These are phyloP conservation scores for Luscinia luscinia DNA, from an alignment of 2,797 vertebrate species.

Conservation along the genomic window DNA sequence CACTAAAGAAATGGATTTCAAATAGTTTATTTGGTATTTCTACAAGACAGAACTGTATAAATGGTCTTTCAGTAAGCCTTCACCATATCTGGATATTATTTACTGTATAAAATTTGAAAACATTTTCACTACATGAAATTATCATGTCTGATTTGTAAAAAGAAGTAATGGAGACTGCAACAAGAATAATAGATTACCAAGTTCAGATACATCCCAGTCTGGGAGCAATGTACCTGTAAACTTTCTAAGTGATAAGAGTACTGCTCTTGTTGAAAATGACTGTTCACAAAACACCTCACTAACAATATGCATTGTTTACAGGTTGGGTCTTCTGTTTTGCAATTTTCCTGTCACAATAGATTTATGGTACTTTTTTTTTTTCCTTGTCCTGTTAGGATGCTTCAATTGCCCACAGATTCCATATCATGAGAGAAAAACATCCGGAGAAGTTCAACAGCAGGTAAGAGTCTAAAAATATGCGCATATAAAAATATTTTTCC, in stretches of 20 bases:
- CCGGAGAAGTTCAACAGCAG: constrained; percentile 94
- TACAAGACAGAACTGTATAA: not conserved
- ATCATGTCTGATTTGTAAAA: not conserved
- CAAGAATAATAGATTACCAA: not conserved
- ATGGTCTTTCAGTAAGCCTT: not conserved
- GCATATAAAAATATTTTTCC: not conserved
- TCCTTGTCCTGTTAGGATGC: constrained; percentile 82
- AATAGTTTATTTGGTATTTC: not conserved
- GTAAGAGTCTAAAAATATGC: constrained; percentile 72
- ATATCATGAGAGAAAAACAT: constrained; percentile 93
- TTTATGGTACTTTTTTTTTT: not conserved
- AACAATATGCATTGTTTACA: not conserved
- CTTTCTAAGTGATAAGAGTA: not conserved
- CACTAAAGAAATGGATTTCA: not conserved
- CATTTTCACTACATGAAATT: not conserved
- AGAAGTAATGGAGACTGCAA: not conserved
- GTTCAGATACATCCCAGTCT: not conserved
- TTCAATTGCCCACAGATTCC: constrained; percentile 92
- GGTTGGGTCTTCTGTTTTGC: not conserved
- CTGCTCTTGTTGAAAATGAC: not conserved
- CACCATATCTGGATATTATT: not conserved
- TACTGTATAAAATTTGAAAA: not conserved
- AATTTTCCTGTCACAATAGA: not conserved
- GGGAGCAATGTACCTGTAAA: not conserved
- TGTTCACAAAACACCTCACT: not conserved